A percentile compares a stretch with the other conserved stretches of the same genome.
Evolutionary conservation across 2,797 vertebrate genomes (phyloP).

Genomic region (Muscicapa comitata): DNA sequence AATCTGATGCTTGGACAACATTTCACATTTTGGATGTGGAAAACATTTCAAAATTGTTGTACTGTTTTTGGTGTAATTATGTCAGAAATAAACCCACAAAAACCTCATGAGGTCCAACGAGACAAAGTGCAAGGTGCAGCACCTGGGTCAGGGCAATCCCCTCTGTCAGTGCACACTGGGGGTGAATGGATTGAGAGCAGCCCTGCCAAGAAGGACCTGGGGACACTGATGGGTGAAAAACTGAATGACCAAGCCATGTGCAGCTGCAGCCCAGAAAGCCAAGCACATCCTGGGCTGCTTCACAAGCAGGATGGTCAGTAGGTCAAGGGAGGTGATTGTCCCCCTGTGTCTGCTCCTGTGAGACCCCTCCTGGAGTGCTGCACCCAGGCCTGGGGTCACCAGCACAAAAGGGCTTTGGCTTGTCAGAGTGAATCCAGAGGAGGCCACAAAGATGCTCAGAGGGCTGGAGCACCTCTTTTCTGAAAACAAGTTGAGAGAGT

Average conservation of each 20-base stretch:
- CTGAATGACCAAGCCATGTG: rapidly evolving
- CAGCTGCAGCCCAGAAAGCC: not conserved
- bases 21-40: not conserved
- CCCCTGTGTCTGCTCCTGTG: rapidly evolving
- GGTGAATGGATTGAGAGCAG: not conserved
- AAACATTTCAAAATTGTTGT: not conserved
- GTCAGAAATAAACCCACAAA: not conserved
- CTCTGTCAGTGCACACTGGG: rapidly evolving
- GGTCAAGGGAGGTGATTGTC: not conserved
- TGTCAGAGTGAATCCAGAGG: rapidly evolving
- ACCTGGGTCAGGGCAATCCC: not conserved
- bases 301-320: rapidly evolving
- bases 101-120: not conserved
- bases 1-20: not conserved
- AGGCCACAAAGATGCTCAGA: not conserved
- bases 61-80: not conserved
- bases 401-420: not conserved
- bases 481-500: not conserved
- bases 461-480: not conserved
- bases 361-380: not conserved
- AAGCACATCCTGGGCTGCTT: rapidly evolving
- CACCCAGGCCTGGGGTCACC: rapidly evolving
- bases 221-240: not conserved
- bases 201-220: not conserved
- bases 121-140: not conserved